Evolutionary conservation across 2,113 vertebrate species (phyloP).

Genomic region (Urocynchramus pylzowi): DNA sequence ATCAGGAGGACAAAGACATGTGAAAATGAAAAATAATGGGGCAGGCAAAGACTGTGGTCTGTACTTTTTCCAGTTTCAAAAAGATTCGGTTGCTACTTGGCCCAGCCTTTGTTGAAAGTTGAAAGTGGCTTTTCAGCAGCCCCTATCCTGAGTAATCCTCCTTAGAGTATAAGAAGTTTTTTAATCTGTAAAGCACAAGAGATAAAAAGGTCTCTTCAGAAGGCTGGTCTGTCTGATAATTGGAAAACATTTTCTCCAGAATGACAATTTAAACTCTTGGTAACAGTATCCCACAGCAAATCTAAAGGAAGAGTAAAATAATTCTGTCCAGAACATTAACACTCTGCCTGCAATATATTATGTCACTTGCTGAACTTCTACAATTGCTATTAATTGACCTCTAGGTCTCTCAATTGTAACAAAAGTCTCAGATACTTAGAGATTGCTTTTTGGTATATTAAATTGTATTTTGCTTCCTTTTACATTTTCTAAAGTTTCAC

Average conservation of each 20-base stretch:
- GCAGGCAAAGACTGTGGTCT: conserved; percentile 6
- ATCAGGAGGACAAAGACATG: conserved; percentile 47
- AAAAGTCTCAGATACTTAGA: not conserved
- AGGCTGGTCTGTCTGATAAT: not conserved
- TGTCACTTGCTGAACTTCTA: not conserved
- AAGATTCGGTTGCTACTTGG: not conserved
- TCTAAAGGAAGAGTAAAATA: not conserved
- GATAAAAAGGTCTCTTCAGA: conserved; percentile 5
- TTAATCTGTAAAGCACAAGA: conserved; percentile 21
- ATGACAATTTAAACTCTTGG: not conserved
- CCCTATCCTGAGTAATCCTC: not conserved
- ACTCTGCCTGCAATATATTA: not conserved
- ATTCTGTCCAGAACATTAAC: not conserved
- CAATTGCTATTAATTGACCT: conserved; percentile 10
- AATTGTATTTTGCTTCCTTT: not conserved
- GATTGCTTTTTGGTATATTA: not conserved
- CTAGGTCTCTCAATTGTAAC: not conserved
- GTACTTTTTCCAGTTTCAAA: conserved; percentile 26
- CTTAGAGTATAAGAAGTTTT: not conserved
- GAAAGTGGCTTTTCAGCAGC: conserved; percentile 21
- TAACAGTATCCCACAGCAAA: not conserved
- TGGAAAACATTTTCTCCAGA: conserved; percentile 5
- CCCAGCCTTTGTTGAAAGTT: conserved; percentile 25
- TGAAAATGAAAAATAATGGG: conserved; percentile 58
- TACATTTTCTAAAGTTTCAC: not conserved